These are phyloP conservation scores for Rhynchomys soricoides DNA, from an alignment of 2,113 vertebrate genomes.

Conservation along the genomic window DNA sequence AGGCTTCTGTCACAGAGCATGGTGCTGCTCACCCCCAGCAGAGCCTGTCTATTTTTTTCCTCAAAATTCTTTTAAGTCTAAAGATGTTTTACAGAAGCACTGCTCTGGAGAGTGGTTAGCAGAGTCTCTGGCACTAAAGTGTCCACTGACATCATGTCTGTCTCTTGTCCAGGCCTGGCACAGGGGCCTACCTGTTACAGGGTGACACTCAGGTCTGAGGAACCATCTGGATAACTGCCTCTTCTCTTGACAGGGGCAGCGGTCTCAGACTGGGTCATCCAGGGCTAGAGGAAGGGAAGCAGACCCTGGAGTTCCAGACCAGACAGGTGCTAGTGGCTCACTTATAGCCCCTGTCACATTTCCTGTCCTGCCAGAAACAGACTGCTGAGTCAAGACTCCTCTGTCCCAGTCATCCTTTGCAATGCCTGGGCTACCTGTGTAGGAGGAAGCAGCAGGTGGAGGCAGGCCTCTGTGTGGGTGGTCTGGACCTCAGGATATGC, in stretches of 20 bases:
- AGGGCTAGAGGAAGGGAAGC: too few species aligned
- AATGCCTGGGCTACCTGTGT: not conserved
- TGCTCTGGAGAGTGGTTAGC: too few species aligned
- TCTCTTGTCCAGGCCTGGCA: not conserved
- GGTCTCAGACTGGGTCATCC: not conserved
- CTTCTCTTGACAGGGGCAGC: too few species aligned
- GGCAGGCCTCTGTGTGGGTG: rapidly evolving
- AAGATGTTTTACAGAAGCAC: not conserved
- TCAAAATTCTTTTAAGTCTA: not conserved
- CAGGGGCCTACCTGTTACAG: not conserved
- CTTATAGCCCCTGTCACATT: too few species aligned
- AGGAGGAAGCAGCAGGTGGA: not conserved
- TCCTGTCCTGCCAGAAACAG: too few species aligned
- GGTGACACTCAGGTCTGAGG: not conserved
- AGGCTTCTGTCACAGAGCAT: not conserved
- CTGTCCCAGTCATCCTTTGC: not conserved
- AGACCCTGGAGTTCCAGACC: not conserved
- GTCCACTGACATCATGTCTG: not conserved
- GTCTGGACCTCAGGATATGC: not conserved
- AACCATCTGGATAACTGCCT: not conserved
- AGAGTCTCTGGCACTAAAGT: not conserved
- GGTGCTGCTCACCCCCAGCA: not conserved
- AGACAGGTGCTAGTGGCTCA: not conserved
- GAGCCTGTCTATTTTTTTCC: too few species aligned
- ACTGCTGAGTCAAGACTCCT: not conserved